These are phyloP conservation scores for Austrofundulus limnaeus DNA, from an alignment of 2,113 vertebrate genomes.

Conservation along the genomic window DNA sequence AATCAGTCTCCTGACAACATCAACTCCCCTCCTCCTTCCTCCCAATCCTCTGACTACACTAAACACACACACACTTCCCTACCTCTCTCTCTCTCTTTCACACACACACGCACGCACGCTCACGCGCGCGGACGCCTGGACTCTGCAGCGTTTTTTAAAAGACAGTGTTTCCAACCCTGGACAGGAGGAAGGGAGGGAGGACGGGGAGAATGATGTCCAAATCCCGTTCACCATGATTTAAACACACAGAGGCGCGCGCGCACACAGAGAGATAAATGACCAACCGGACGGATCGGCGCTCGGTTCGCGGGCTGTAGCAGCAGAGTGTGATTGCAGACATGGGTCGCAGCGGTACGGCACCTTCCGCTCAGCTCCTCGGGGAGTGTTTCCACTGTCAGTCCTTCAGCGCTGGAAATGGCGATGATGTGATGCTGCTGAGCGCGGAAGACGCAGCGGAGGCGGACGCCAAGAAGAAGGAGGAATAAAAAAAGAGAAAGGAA, in stretches of 20 bases:
- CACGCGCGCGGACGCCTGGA: conserved; percentile 76
- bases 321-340: conserved; percentile 73
- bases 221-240: conserved; percentile 46
- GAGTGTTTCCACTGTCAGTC: conserved; percentile 78
- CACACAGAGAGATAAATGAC: conserved; percentile 1
- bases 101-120: conserved; percentile 65
- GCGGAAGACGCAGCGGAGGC: conserved; percentile 84
- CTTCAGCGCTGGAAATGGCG: conserved; percentile 82
- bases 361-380: conserved; percentile 71
- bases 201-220: conserved; percentile 68
- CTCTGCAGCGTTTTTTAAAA: conserved; percentile 77
- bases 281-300: conserved; percentile 70
- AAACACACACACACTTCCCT: conserved; percentile 58
- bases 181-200: conserved; percentile 69
- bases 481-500: conserved; percentile 58
- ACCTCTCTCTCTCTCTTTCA: conserved; percentile 55
- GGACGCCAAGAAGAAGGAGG: conserved; percentile 87
- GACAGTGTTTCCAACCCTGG: conserved; percentile 71
- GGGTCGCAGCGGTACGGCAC: conserved; percentile 70
- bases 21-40: conserved; percentile 3
- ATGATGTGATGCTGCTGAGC: conserved; percentile 81
- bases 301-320: conserved; percentile 45
- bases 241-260: neutral
- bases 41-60: conserved; percentile 51
- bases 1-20: conserved; percentile 5